phyloP scores from a whole-genome alignment of 2,888 invertebrate species.

The Macrophya annulata region DNA sequence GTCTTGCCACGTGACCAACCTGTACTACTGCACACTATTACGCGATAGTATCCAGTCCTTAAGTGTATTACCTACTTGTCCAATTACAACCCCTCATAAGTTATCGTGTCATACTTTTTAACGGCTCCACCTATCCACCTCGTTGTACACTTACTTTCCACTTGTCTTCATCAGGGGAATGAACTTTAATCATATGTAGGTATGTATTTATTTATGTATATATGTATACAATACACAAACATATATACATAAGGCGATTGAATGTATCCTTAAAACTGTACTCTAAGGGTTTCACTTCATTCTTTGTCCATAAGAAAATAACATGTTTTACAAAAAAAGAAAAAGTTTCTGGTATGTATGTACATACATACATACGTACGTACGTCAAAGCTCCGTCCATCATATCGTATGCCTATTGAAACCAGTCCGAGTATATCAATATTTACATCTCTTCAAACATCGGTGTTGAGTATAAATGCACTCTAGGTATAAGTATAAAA shows the following conservation, averaged over 20 bases:
- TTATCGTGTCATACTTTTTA: constrained; percentile 61
- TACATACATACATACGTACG: too few relatives aligned
- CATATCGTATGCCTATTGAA: constrained; percentile 11
- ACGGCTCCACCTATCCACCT: background rate
- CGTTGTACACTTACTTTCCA: background rate
- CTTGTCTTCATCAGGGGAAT: constrained; percentile 7
- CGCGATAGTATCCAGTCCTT: constrained; percentile 66
- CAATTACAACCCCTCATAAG: constrained; percentile 67
- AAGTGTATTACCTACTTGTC: constrained; percentile 69
- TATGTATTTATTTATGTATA: too few relatives aligned
- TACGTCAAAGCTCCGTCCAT: background rate
- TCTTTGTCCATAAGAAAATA: background rate
- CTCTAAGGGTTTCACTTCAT: too few relatives aligned
- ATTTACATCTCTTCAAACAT: constrained; percentile 23
- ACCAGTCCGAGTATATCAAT: constrained; percentile 25
- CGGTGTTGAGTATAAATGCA: background rate
- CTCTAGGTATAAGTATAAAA: too few relatives aligned
- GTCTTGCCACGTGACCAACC: constrained; percentile 71
- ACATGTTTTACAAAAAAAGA: background rate
- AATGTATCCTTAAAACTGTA: too few relatives aligned
- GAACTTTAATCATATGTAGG: background rate
- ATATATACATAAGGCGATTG: too few relatives aligned
- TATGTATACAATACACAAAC: too few relatives aligned
- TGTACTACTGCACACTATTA: constrained; percentile 67
- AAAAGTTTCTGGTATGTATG: background rate